A percentile compares a stretch with the other conserved stretches of the same genome.
Evolutionary conservation across 2,113 vertebrate species (phyloP).

Genomic region (Anarrhichthys ocellatus): DNA sequence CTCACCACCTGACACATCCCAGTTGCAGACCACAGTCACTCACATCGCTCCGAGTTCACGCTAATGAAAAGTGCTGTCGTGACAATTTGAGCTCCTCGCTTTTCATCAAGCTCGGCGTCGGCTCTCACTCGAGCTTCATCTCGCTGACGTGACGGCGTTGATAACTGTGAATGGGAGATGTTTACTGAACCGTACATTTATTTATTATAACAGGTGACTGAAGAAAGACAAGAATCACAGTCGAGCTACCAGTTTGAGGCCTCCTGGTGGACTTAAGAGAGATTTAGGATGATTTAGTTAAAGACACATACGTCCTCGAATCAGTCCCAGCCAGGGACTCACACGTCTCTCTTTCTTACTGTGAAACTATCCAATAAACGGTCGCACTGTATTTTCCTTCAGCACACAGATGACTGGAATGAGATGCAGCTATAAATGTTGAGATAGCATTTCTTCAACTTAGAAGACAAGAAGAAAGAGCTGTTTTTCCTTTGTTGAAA

Average conservation of each 20-base stretch:
- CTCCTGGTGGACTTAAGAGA: too few species aligned
- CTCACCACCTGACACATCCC: not conserved
- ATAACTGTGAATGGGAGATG: not conserved
- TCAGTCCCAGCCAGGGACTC: not conserved
- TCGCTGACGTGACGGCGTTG: not conserved
- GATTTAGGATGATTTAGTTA: too few species aligned
- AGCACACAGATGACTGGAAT: not conserved
- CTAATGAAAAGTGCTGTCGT: not conserved
- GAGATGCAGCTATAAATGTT: not conserved
- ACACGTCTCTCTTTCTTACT: not conserved
- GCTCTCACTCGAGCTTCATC: not conserved
- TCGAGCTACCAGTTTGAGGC: not conserved
- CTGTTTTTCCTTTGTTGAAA: not conserved
- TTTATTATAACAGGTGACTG: too few species aligned
- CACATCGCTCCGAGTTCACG: not conserved
- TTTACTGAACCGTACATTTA: not conserved
- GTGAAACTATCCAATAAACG: not conserved
- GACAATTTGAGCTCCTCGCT: not conserved
- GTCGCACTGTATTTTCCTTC: not conserved
- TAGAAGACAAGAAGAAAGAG: not conserved
- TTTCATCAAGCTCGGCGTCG: not conserved
- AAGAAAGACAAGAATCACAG: not conserved
- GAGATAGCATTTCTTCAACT: not conserved
- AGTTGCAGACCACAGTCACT: not conserved
- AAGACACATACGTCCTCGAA: not conserved